Evolutionary conservation across 1,140 invertebrate species (phyloP).

Genomic region (Pantala flavescens): DNA sequence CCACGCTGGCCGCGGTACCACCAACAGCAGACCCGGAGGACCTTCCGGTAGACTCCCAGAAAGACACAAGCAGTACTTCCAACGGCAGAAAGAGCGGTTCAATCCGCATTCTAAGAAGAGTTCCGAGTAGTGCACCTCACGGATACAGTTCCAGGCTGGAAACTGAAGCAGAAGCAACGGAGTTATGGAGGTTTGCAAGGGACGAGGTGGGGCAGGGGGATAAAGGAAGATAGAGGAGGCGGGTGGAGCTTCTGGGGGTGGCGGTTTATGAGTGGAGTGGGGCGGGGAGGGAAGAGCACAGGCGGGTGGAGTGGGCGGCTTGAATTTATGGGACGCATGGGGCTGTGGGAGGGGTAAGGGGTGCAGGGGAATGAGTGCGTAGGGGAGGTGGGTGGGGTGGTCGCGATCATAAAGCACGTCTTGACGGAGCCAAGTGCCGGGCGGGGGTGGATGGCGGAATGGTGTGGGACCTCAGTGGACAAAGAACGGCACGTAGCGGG

Average conservation of each 20-base stretch:
- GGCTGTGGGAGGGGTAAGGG: not conserved
- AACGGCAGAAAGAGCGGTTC: too few relatives aligned
- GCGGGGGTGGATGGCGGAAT: not conserved
- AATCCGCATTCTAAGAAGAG: too few relatives aligned
- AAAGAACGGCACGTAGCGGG: not conserved
- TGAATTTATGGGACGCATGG: constrained; percentile 5
- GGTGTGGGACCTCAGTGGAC: not conserved
- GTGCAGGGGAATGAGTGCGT: not conserved
- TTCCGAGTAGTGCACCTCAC: not conserved
- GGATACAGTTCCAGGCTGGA: not conserved
- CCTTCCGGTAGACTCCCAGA: too few relatives aligned
- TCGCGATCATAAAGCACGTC: not conserved
- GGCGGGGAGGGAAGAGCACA: not conserved
- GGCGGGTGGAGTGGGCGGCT: not conserved
- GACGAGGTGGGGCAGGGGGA: not conserved
- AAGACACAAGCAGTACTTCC: too few relatives aligned
- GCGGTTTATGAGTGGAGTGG: not conserved
- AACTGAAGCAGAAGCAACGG: not conserved
- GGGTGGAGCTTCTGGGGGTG: not conserved
- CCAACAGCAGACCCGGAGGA: too few relatives aligned
- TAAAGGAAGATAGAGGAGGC: not conserved
- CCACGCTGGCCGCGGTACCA: too few relatives aligned
- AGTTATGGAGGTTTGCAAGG: not conserved
- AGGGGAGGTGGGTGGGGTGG: not conserved
- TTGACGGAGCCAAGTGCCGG: constrained; percentile 1